phyloP scores from a whole-genome alignment of 2,888 invertebrate species.

The Fissipunctia ypsillon region DNA sequence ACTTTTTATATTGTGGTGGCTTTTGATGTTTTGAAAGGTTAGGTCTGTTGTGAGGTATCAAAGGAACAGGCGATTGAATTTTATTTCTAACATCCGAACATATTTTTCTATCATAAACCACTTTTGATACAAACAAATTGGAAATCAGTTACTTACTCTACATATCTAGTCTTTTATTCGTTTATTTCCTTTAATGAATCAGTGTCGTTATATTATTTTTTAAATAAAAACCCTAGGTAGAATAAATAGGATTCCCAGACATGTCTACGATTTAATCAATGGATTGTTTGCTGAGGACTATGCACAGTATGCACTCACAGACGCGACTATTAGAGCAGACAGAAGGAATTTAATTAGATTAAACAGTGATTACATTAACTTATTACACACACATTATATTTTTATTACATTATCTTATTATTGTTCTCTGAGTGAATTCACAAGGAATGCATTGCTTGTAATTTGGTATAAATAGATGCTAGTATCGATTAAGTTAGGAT shows the following conservation, averaged over 20 bases:
- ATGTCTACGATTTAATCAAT: constrained; percentile 43
- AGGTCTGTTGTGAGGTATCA: constrained; percentile 38
- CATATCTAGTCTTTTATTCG: background rate
- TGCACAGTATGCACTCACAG: constrained; percentile 25
- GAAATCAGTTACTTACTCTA: background rate
- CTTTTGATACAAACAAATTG: background rate
- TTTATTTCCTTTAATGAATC: constrained; percentile 14
- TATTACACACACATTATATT: too few relatives aligned
- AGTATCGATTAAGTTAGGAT: too few relatives aligned
- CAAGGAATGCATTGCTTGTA: too few relatives aligned
- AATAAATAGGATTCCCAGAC: constrained; percentile 31
- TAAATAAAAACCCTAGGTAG: background rate
- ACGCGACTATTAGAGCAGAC: constrained; percentile 37
- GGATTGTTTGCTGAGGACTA: constrained; percentile 37
- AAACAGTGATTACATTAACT: constrained; percentile 26
- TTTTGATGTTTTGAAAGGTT: constrained; percentile 50
- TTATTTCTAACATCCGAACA: constrained; percentile 25
- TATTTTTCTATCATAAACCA: background rate
- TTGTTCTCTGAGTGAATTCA: too few relatives aligned
- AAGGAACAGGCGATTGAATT: constrained; percentile 26
- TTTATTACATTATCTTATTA: too few relatives aligned
- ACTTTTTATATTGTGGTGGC: constrained; percentile 43
- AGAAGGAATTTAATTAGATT: constrained; percentile 46
- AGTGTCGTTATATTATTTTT: too few relatives aligned
- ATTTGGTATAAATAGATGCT: too few relatives aligned